A percentile compares a stretch with the other conserved stretches of the same genome.
Evolutionary conservation across 2,888 invertebrate species (phyloP).

Genomic region (Nomada fucata): DNA sequence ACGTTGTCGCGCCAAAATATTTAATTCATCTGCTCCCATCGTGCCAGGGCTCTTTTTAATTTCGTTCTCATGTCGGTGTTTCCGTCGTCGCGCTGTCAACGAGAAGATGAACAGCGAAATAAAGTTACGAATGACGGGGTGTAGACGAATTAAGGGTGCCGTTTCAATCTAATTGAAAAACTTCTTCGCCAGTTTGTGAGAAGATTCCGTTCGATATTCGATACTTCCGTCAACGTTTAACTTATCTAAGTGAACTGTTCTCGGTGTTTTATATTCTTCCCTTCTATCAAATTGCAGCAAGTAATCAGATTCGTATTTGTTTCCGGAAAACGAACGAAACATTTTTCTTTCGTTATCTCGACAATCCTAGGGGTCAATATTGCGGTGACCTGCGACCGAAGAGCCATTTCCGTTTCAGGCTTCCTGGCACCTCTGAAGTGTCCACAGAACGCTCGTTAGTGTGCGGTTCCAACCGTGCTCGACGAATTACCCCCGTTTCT

Average conservation of each 20-base stretch:
- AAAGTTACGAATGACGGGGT: neutral
- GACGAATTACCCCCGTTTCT: constrained; percentile 10
- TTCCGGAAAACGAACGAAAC: neutral
- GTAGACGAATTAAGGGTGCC: neutral
- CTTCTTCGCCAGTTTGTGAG: too few species aligned
- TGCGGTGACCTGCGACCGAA: neutral
- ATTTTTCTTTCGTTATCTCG: neutral
- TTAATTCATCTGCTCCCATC: constrained; percentile 8
- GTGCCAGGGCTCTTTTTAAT: neutral
- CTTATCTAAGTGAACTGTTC: too few species aligned
- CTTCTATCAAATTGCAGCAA: too few species aligned
- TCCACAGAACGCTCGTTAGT: constrained; percentile 11
- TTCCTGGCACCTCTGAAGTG: neutral
- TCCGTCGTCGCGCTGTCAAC: neutral
- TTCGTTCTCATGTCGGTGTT: neutral
- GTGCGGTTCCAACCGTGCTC: neutral
- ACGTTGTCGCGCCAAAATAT: constrained; percentile 15
- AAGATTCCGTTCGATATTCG: too few species aligned
- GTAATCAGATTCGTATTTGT: too few species aligned
- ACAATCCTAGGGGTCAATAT: neutral
- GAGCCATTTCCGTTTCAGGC: neutral
- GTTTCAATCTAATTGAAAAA: neutral
- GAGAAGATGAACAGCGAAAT: neutral
- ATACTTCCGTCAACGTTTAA: too few species aligned
- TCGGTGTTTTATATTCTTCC: too few species aligned